phyloP scores from a whole-genome alignment of 30 jellyfish, hydroid and myxozoan species.

The Aurelia coerulea region DNA sequence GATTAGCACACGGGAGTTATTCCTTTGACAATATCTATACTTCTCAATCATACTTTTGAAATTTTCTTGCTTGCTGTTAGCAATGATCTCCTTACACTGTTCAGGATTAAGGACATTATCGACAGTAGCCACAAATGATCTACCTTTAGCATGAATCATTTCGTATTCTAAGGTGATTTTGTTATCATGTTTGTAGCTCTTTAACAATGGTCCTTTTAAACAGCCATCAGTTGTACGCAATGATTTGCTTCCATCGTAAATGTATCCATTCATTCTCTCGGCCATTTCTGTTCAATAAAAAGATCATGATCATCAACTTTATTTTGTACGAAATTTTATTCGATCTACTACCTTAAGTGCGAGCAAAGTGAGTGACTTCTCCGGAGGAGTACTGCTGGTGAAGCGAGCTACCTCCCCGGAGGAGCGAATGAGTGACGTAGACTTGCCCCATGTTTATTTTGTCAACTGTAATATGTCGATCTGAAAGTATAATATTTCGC shows the following conservation, averaged over 20 bases:
- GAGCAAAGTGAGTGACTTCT: too few species aligned
- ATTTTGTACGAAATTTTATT: too few species aligned
- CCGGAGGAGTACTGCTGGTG: too few species aligned
- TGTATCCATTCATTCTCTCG: neutral
- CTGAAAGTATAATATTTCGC: too few species aligned
- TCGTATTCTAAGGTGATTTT: neutral
- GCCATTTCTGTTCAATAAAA: too few species aligned
- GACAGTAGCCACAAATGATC: conserved; percentile 34
- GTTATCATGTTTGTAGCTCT: neutral
- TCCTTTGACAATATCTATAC: neutral
- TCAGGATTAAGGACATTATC: conserved; percentile 14
- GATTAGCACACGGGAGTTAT: conserved; percentile 49
- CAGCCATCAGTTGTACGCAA: conserved; percentile 34
- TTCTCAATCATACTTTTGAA: conserved; percentile 15
- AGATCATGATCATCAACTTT: too few species aligned
- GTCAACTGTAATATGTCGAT: too few species aligned
- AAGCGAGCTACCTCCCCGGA: too few species aligned
- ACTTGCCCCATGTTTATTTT: too few species aligned
- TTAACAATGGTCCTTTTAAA: conserved; percentile 1
- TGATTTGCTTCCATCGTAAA: conserved; percentile 22
- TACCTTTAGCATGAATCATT: neutral
- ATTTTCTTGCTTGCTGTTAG: neutral
- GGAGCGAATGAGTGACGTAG: too few species aligned
- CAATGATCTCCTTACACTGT: conserved; percentile 40
- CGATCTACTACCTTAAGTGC: too few species aligned